These are phyloP conservation scores for Myrmophylax atrothorax DNA, from an alignment of 2,113 vertebrate genomes.

Conservation along the genomic window DNA sequence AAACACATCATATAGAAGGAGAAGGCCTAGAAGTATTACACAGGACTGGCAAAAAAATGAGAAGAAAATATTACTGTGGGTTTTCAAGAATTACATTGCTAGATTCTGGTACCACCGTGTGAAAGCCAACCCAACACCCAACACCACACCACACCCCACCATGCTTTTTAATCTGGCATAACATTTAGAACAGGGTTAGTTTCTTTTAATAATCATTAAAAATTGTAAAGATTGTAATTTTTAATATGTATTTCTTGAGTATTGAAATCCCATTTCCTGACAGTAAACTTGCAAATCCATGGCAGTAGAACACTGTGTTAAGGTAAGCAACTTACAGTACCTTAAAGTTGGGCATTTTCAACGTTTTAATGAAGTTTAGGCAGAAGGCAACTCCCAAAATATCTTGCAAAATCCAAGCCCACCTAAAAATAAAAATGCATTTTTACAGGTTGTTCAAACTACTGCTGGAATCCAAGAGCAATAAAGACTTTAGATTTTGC, in stretches of 20 bases:
- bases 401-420: slow-evolving; percentile 98
- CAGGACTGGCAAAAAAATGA: slow-evolving; percentile 82
- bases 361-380: slow-evolving; percentile 92
- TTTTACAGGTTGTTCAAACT: not conserved
- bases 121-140: too few relatives aligned
- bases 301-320: not conserved
- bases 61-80: not conserved
- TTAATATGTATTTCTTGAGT: not conserved
- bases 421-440: slow-evolving; percentile 76
- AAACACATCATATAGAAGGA: slow-evolving; percentile 95
- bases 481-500: not conserved
- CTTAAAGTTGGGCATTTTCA: slow-evolving; percentile 95
- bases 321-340: slow-evolving; percentile 71
- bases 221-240: not conserved
- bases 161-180: not conserved
- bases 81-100: not conserved
- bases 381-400: slow-evolving; percentile 93
- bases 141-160: too few relatives aligned
- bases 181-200: not conserved
- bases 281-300: not conserved
- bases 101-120: not conserved
- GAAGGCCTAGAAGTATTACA: slow-evolving; percentile 91
- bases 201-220: not conserved
- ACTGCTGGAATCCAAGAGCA: not conserved
- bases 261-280: not conserved